These are phyloP conservation scores for Clytia hemisphaerica DNA, from an alignment of 30 jellyfish, hydroid and myxozoan species.

Conservation along the genomic window DNA sequence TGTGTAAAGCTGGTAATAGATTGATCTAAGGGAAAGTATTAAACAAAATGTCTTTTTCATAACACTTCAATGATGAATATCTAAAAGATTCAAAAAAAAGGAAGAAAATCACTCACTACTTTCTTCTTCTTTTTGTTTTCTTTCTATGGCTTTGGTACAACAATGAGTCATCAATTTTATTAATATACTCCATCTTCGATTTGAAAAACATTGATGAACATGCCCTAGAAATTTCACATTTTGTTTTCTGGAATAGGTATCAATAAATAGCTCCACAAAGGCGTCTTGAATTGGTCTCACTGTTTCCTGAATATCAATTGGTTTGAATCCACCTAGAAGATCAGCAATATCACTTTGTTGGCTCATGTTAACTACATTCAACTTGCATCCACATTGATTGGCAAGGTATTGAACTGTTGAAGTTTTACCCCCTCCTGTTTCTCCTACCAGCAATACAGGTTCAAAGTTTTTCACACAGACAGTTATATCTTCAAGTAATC, in stretches of 20 bases:
- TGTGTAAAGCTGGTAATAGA: too few relatives aligned
- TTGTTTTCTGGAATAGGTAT: constrained; percentile 77
- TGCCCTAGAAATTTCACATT: constrained; percentile 78
- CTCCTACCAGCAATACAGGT: constrained; percentile 92
- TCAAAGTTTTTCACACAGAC: constrained; percentile 67
- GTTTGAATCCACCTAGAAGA: constrained; percentile 96
- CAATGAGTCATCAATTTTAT: constrained; percentile 64
- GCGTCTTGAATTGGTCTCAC: constrained; percentile 43
- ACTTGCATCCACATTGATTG: constrained; percentile 69
- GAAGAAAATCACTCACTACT: neutral
- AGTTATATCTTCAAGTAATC: constrained; percentile 59
- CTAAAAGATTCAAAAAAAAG: neutral
- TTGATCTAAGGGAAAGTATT: too few relatives aligned
- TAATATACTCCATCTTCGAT: constrained; percentile 59
- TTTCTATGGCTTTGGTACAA: constrained; percentile 50
- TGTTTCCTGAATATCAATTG: constrained; percentile 53
- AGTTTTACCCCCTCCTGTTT: constrained; percentile 98
- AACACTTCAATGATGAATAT: neutral
- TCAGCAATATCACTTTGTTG: constrained; percentile 92
- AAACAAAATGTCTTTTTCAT: too few relatives aligned
- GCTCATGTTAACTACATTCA: constrained; percentile 86
- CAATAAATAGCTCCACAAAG: constrained; percentile 56
- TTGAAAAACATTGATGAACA: constrained; percentile 57
- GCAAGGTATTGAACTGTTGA: constrained; percentile 90
- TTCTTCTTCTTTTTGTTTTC: neutral